Conservation (phyloP, 2,797 vertebrate genomes). For the Peromyscus melanophrys region DNA sequence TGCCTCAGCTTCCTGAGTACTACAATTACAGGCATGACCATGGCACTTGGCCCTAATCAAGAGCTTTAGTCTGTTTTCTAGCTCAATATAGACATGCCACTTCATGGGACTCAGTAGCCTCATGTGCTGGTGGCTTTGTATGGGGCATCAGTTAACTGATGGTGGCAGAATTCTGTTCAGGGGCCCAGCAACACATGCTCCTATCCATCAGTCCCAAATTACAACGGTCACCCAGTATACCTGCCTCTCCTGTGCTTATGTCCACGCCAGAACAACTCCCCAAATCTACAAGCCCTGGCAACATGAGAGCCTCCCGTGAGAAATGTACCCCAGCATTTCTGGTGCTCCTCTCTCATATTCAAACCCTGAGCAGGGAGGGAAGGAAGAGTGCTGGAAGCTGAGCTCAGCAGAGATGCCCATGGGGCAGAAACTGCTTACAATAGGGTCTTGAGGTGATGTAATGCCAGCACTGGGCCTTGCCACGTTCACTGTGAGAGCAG, state of each 20-base stretch:
- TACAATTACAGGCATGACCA: no score
- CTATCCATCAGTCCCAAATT: not conserved
- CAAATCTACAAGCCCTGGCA: not conserved
- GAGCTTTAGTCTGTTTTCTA: not conserved
- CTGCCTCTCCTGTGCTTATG: not conserved
- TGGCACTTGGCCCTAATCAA: not conserved
- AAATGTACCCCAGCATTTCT: not conserved
- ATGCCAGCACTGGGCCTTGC: not conserved
- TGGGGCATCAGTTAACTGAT: not conserved
- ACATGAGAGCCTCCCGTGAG: rapidly evolving
- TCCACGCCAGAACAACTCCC: not conserved
- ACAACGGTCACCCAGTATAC: not conserved
- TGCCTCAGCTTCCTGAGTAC: not conserved
- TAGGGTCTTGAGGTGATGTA: not conserved
- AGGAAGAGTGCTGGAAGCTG: not conserved
- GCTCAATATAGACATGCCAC: rapidly evolving
- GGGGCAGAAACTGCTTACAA: not conserved
- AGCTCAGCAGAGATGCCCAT: rapidly evolving
- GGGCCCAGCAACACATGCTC: not conserved
- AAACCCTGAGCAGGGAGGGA: not conserved
- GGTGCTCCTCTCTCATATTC: not conserved
- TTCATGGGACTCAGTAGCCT: not conserved
- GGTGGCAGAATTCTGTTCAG: not conserved
- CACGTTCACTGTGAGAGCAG: not conserved
- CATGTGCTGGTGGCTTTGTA: rapidly evolving